These are phyloP conservation scores for Arnoldichthys spilopterus DNA, from an alignment of 2,797 vertebrate species.

Conservation along the genomic window DNA sequence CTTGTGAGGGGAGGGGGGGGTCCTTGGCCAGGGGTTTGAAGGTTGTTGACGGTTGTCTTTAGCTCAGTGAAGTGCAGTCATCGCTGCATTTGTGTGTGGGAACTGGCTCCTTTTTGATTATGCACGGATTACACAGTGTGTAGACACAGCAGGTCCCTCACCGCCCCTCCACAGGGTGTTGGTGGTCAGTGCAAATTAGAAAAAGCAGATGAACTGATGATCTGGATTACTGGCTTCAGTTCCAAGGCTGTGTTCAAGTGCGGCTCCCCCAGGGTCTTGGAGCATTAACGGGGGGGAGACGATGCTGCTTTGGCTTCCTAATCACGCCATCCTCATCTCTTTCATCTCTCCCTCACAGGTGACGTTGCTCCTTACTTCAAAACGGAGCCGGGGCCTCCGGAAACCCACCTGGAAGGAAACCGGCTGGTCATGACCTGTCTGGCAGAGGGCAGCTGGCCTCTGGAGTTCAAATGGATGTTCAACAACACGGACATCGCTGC, in stretches of 20 bases:
- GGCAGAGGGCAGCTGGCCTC: constrained; percentile 88
- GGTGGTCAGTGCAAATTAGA: constrained; percentile 28
- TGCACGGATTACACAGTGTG: constrained; percentile 3
- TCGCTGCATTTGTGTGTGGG: not conserved
- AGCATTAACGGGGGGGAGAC: constrained; percentile 10
- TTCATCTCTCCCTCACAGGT: constrained; percentile 70
- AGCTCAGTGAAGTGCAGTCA: constrained; percentile 6
- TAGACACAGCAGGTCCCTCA: constrained; percentile 2
- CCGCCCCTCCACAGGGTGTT: not conserved
- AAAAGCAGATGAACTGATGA: constrained; percentile 15
- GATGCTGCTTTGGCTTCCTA: constrained; percentile 30
- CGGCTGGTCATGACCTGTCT: constrained; percentile 85
- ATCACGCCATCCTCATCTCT: constrained; percentile 27
- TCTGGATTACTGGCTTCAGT: constrained; percentile 26
- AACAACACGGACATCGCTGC: constrained; percentile 78
- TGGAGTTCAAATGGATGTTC: constrained; percentile 85
- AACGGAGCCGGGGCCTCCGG: constrained; percentile 81
- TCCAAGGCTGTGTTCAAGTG: constrained; percentile 10
- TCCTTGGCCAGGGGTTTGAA: constrained; percentile 36
- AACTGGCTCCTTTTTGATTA: constrained; percentile 15
- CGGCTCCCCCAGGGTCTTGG: not conserved
- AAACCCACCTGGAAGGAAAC: constrained; percentile 84
- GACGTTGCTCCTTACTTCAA: constrained; percentile 87
- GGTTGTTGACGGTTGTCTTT: constrained; percentile 28
- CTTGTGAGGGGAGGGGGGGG: constrained; percentile 43